These are phyloP conservation scores for Amiota communis DNA, from an alignment of 2,888 invertebrate species.

Conservation along the genomic window DNA sequence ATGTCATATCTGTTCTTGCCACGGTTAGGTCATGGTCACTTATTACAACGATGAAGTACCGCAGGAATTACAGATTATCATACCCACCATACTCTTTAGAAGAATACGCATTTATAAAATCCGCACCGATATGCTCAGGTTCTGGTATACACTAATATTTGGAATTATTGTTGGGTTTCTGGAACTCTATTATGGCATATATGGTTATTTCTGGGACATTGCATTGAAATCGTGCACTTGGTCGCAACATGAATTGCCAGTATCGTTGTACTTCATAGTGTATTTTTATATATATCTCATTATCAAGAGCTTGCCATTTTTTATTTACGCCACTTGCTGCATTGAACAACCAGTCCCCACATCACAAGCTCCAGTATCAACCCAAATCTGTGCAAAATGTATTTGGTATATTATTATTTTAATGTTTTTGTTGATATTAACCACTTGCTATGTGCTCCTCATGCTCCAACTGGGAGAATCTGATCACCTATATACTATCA, in stretches of 20 bases:
- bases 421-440: no score
- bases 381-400: conserved; percentile 1
- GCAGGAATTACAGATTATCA: conserved; percentile 38
- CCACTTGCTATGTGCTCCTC: no score
- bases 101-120: conserved; percentile 50
- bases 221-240: conserved; percentile 76
- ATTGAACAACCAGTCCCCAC: conserved; percentile 87
- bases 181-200: conserved; percentile 78
- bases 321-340: conserved; percentile 93
- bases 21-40: conserved; percentile 40
- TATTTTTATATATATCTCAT: conserved; percentile 81
- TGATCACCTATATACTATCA: not conserved
- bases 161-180: conserved; percentile 77
- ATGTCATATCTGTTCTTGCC: no score
- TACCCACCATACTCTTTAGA: conserved; percentile 39
- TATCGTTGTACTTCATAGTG: conserved; percentile 86
- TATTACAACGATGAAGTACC: conserved; percentile 42
- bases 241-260: conserved; percentile 79
- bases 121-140: conserved; percentile 77
- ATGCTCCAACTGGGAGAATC: no score
- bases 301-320: conserved; percentile 85
- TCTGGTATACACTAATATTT: conserved; percentile 80
- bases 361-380: not conserved
- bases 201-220: conserved; percentile 81
- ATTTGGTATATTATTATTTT: no score